Evolutionary conservation across 2,888 invertebrate species (phyloP).

Genomic region (Heteromyza rotundicornis): DNA sequence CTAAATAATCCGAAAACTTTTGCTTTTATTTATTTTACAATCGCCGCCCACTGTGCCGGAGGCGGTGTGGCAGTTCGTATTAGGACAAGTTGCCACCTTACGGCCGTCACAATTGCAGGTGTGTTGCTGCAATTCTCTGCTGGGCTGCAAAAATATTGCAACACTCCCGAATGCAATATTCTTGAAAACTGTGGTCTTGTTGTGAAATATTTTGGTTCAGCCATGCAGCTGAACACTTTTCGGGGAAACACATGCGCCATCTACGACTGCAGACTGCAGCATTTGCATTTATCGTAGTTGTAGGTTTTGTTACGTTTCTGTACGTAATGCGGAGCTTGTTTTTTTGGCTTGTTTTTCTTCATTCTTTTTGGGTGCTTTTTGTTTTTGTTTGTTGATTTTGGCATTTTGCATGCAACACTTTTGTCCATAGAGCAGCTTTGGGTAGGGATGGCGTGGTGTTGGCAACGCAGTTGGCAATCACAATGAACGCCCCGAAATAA

Average conservation of each 20-base stretch:
- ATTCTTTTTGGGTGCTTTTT: neutral
- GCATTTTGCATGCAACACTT: neutral
- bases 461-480: neutral
- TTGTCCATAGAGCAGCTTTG: too few species aligned
- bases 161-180: conserved; percentile 12
- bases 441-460: neutral
- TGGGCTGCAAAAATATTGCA: neutral
- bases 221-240: neutral
- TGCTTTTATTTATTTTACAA: too few species aligned
- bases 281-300: conserved; percentile 17
- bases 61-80: too few species aligned
- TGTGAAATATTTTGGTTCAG: conserved; percentile 6
- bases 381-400: neutral
- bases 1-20: too few species aligned
- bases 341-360: neutral
- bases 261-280: conserved; percentile 11
- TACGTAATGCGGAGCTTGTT: neutral
- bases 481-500: conserved; percentile 3
- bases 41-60: too few species aligned
- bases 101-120: too few species aligned
- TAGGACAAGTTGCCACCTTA: too few species aligned
- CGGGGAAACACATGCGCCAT: neutral
- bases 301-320: conserved; percentile 11
- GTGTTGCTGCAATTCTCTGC: too few species aligned
- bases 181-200: conserved; percentile 17